These are phyloP conservation scores for Pherbina coryleti DNA, from an alignment of 2,888 invertebrate species.

Conservation along the genomic window DNA sequence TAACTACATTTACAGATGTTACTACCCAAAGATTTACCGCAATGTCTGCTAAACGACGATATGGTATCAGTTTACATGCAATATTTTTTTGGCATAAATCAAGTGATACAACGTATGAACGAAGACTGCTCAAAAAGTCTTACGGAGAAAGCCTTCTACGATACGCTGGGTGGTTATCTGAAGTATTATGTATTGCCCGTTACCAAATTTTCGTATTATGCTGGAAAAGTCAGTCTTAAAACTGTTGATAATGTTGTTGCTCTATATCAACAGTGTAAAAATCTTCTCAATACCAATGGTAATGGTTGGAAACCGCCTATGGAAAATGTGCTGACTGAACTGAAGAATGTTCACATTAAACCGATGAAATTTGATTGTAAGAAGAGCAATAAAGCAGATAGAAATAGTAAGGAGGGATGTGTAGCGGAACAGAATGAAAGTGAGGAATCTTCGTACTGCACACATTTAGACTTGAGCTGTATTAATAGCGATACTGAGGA, in stretches of 20 bases:
- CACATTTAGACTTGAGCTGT: constrained; percentile 55
- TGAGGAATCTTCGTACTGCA: constrained; percentile 56
- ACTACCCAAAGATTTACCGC: constrained; percentile 61
- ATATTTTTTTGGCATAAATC: constrained; percentile 64
- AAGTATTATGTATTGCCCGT: constrained; percentile 62
- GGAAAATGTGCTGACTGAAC: constrained; percentile 52
- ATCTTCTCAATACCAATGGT: constrained; percentile 66
- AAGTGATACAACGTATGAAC: constrained; percentile 56
- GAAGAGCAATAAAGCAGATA: constrained; percentile 17
- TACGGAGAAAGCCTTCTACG: constrained; percentile 62
- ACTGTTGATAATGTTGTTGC: constrained; percentile 56
- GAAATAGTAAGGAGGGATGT: not conserved
- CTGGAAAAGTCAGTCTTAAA: constrained; percentile 59
- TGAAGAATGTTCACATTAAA: constrained; percentile 52
- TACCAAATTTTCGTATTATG: constrained; percentile 65
- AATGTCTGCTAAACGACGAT: constrained; percentile 56
- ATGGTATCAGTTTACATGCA: constrained; percentile 59
- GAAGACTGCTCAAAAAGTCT: constrained; percentile 50
- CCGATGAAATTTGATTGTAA: constrained; percentile 50
- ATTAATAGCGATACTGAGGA: constrained; percentile 50
- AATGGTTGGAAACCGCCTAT: constrained; percentile 64
- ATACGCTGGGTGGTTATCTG: constrained; percentile 66
- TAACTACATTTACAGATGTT: constrained; percentile 52
- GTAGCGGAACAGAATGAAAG: constrained; percentile 9
- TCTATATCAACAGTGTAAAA: constrained; percentile 59